Conservation (phyloP, 92 coral and sea anemone genomes). For the Muricea muricata region DNA sequence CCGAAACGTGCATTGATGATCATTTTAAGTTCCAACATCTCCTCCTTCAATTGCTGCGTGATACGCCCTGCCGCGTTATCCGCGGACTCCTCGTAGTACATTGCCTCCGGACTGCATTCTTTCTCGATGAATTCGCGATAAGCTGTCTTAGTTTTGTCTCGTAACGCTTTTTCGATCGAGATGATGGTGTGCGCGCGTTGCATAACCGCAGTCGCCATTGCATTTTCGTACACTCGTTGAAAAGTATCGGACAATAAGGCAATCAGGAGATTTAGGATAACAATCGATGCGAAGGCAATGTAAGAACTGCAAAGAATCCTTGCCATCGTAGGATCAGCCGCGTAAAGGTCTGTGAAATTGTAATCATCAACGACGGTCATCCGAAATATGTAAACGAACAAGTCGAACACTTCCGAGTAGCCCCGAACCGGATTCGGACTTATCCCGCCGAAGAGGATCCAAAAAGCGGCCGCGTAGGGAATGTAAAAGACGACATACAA, state of each 20-base stretch:
- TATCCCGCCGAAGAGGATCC: conserved; percentile 84
- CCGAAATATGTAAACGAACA: conserved; percentile 88
- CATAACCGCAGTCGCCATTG: conserved; percentile 96
- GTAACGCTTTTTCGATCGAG: conserved; percentile 74
- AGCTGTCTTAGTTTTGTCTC: conserved; percentile 61
- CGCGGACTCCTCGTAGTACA: conserved; percentile 80
- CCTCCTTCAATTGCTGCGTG: conserved; percentile 92
- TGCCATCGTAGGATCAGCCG: conserved; percentile 88
- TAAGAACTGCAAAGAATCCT: conserved; percentile 96
- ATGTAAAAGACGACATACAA: conserved; percentile 86
- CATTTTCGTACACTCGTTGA: conserved; percentile 96
- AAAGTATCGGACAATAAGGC: conserved; percentile 99
- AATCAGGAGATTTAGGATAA: conserved; percentile 86
- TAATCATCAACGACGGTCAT: conserved; percentile 98
- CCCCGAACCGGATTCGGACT: conserved; percentile 71
- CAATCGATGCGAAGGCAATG: conserved; percentile 88
- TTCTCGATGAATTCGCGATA: conserved; percentile 84
- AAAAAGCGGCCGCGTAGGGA: conserved; percentile 96
- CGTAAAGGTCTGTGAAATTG: conserved; percentile 75
- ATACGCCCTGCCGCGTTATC: conserved; percentile 83
- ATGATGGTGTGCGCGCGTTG: conserved; percentile 88
- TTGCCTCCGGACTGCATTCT: conserved; percentile 84
- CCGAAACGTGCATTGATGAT: conserved; percentile 16
- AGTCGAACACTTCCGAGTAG: conserved; percentile 73
- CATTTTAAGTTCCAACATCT: conserved; percentile 46